Evolutionary conservation across 2,113 vertebrate genomes (phyloP), one percentile per base, ranked within the genome.

Genomic region (Elephas maximus): DNA sequence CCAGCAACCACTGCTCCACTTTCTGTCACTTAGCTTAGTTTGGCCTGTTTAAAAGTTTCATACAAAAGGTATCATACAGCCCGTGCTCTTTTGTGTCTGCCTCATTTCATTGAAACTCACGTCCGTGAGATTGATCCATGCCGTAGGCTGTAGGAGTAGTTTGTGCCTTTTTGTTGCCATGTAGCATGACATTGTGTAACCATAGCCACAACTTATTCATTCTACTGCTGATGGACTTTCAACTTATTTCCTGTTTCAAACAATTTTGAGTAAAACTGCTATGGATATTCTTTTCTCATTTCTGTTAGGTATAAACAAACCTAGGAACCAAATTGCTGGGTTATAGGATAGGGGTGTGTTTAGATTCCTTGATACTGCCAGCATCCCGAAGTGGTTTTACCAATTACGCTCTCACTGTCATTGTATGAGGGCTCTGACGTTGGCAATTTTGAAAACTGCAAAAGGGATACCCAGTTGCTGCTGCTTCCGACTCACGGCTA

Each of bases 271-370:
- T 17, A 45, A 79, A 45, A 21, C 37, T 67, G 28, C 28, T 33
- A 4, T 15, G 23, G 48, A 17, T 23, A 82, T 76, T 24, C 9
- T 69, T 24, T 33, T 18, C 41, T 78, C 12, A 2, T 20, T 93
- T 53, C 71, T 69, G 10, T 26, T 81, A 15, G n/a, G 4, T 20
- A 30, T 9, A 48, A 79, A 71, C 37, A 48, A 79, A 71, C 37
- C 41, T 48, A 23, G 62, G 5, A 11, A 17, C 5, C 12, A 51
- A 57, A 15, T 23, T 30, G 37, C 26, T 44, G n/a, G 62, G 80
- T 17, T 45, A 41, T 9, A 1, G 30, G 5, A 18, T 8, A 11
- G 41, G 18, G 10, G 5, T 21, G 0, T 12, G 30, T 37, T 78
- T 60, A 51, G 41, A 24, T 48, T 71, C 17, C 4, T 18, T 23